These are phyloP conservation scores for Thecocarcelia acutangulata DNA, from an alignment of 2,888 invertebrate species.

Conservation along the genomic window DNA sequence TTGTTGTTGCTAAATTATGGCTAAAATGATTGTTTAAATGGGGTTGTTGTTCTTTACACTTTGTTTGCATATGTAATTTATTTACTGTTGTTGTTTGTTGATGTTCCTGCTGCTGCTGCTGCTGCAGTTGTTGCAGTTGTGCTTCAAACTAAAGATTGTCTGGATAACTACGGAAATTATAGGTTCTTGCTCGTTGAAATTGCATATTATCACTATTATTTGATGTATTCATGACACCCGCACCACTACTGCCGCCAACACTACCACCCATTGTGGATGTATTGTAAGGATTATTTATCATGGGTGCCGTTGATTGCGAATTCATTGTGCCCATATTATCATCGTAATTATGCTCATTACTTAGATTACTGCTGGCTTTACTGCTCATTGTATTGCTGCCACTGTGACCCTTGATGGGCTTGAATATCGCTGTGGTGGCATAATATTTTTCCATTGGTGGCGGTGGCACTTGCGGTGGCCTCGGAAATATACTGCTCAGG, in stretches of 20 bases:
- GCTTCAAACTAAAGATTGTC: conserved; percentile 81
- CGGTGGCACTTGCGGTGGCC: conserved; percentile 86
- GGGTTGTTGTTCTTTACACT: conserved; percentile 52
- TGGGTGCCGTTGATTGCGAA: conserved; percentile 80
- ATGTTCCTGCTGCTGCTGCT: conserved; percentile 42
- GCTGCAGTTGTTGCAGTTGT: conserved; percentile 45
- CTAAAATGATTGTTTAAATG: conserved; percentile 67
- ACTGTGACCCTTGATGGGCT: conserved; percentile 81
- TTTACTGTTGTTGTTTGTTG: conserved; percentile 55
- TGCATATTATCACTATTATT: conserved; percentile 74
- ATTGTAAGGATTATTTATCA: conserved; percentile 76
- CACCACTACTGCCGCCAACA: conserved; percentile 30
- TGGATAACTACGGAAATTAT: conserved; percentile 81
- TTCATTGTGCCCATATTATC: conserved; percentile 80
- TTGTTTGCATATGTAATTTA: conserved; percentile 58
- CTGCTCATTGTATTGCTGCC: conserved; percentile 72
- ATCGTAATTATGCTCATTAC: conserved; percentile 77
- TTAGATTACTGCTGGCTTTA: conserved; percentile 71
- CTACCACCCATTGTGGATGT: conserved; percentile 61
- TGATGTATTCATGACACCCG: conserved; percentile 71
- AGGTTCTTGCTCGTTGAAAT: conserved; percentile 80
- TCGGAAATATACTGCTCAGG: conserved; percentile 83
- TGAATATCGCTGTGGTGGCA: conserved; percentile 86
- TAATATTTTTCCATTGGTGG: conserved; percentile 88
- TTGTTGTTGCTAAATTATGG: conserved; percentile 62